phyloP scores from a whole-genome alignment of 1,140 invertebrate genomes.

The Mya arenaria region DNA sequence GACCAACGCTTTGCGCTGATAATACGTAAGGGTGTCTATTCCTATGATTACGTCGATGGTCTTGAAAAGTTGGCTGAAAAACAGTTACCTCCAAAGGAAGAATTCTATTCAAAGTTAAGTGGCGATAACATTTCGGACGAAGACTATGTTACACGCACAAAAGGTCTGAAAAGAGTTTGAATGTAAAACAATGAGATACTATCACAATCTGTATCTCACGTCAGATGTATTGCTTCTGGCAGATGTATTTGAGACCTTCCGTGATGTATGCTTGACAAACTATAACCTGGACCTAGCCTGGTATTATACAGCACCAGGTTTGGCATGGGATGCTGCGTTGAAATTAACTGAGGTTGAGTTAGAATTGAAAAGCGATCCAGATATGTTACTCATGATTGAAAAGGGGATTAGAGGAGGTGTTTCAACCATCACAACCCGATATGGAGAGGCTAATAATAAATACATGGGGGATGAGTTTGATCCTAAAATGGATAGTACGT shows the following conservation, averaged over 20 bases:
- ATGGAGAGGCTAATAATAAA: no score
- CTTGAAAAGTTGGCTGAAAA: no score
- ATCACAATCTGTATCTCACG: slow-evolving; percentile 15
- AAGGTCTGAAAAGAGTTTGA: not conserved
- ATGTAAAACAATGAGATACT: not conserved
- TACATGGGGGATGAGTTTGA: no score
- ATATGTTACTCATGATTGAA: no score
- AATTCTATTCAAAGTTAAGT: not conserved
- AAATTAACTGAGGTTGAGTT: slow-evolving; percentile 60
- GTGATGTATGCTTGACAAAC: not conserved
- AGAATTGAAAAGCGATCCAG: no score
- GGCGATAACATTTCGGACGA: not conserved
- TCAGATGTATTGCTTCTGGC: slow-evolving; percentile 14
- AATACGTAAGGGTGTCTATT: no score
- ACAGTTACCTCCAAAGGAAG: not conserved
- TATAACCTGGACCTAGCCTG: slow-evolving; percentile 17
- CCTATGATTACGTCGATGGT: no score
- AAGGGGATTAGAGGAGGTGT: no score
- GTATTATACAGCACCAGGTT: slow-evolving; percentile 53
- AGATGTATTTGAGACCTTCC: slow-evolving; percentile 31
- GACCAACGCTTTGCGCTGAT: no score
- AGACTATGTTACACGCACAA: no score
- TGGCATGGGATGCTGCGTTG: slow-evolving; percentile 59
- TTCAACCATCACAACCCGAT: no score
- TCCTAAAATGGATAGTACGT: no score